These are phyloP conservation scores for Bambusicola thoracicus DNA, from an alignment of 2,113 vertebrate species.

Conservation along the genomic window DNA sequence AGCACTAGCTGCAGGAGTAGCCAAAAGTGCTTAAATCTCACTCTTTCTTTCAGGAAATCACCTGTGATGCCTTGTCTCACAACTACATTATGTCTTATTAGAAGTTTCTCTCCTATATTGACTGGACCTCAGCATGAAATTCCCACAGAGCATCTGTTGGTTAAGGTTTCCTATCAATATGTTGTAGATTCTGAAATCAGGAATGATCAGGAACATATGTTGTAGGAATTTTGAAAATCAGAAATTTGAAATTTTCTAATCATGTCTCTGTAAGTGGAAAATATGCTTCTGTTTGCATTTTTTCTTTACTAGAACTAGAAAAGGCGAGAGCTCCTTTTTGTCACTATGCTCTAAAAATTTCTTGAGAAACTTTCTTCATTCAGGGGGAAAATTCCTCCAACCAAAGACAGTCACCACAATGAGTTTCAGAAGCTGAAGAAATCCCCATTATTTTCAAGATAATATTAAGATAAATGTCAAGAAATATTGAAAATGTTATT, in stretches of 20 bases:
- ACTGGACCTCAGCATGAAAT: conserved; percentile 36
- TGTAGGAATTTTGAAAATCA: conserved; percentile 15
- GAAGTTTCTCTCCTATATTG: conserved; percentile 49
- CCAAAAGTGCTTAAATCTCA: conserved; percentile 70
- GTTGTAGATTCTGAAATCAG: background rate
- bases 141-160: conserved; percentile 27
- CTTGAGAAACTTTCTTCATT: background rate
- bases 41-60: conserved; percentile 69
- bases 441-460: background rate
- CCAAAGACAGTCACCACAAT: background rate
- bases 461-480: background rate
- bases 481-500: background rate
- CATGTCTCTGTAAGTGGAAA: background rate
- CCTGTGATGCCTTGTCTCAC: conserved; percentile 72
- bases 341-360: background rate
- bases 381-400: background rate
- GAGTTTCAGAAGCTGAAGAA: background rate
- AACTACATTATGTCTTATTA: conserved; percentile 71
- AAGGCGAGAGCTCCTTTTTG: background rate
- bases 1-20: conserved; percentile 48
- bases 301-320: background rate
- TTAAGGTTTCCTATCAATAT: conserved; percentile 23
- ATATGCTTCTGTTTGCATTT: conserved; percentile 4
- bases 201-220: too few relatives aligned
- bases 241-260: background rate